Evolutionary conservation across 2,113 vertebrate species (phyloP).

Genomic region (Trichechus manatus): DNA sequence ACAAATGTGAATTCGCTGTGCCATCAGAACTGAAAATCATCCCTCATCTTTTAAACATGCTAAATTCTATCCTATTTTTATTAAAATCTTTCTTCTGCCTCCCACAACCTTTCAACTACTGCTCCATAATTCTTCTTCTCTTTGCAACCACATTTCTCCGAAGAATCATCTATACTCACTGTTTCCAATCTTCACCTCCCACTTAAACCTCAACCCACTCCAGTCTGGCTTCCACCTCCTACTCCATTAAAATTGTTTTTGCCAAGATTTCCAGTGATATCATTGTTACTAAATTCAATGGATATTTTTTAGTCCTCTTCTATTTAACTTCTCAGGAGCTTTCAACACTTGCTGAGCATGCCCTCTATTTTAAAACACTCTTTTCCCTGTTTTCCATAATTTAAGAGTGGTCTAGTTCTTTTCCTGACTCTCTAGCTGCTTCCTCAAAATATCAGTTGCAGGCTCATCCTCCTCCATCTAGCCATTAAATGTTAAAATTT

Average conservation of each 20-base stretch:
- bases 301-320: background rate
- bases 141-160: background rate
- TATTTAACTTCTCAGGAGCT: background rate
- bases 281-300: background rate
- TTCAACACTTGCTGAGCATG: background rate
- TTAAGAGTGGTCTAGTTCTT: background rate
- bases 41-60: background rate
- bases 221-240: background rate
- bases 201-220: background rate
- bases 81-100: background rate
- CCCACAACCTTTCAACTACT: background rate
- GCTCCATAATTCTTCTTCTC: background rate
- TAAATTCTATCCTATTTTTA: slow-evolving; percentile 1
- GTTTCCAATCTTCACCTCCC: background rate
- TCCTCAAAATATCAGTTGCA: background rate
- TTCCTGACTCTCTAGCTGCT: background rate
- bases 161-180: background rate
- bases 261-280: background rate
- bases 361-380: background rate
- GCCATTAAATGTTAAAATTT: background rate
- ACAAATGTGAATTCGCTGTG: background rate
- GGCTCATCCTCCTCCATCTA: background rate
- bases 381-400: background rate
- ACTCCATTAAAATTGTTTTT: background rate
- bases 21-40: background rate